These are phyloP conservation scores for Xestia ashworthii DNA, from an alignment of 2,888 invertebrate species.

Conservation along the genomic window DNA sequence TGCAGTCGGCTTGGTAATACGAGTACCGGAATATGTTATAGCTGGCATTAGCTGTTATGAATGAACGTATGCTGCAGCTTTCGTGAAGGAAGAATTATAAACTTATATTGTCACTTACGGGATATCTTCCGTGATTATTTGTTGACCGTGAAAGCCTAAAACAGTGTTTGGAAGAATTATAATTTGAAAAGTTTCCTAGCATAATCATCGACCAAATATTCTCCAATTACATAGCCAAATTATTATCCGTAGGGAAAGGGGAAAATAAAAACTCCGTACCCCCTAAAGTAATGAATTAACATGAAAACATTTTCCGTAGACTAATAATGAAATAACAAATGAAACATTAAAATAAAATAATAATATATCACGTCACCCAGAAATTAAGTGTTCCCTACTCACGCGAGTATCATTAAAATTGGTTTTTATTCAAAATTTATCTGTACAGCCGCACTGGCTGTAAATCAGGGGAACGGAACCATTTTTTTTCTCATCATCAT, in stretches of 20 bases:
- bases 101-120: too few species aligned
- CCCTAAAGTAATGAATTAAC: background rate
- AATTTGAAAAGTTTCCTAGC: background rate
- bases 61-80: background rate
- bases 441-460: slow-evolving; percentile 12
- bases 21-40: background rate
- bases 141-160: too few species aligned
- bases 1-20: background rate
- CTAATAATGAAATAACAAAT: slow-evolving; percentile 18
- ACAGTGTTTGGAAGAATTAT: background rate
- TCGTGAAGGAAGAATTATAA: too few species aligned
- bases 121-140: too few species aligned
- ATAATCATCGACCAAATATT: background rate
- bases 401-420: slow-evolving; percentile 56
- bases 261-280: background rate
- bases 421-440: slow-evolving; percentile 56
- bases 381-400: slow-evolving; percentile 32
- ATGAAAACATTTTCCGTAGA: slow-evolving; percentile 11
- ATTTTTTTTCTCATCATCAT: background rate
- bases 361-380: slow-evolving; percentile 26
- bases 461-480: slow-evolving; percentile 19
- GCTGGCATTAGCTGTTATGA: background rate
- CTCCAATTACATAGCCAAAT: background rate
- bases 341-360: slow-evolving; percentile 35
- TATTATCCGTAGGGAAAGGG: background rate